Conservation (phyloP, 64 coral and sea anemone species). For the Platygyra sinensis region DNA sequence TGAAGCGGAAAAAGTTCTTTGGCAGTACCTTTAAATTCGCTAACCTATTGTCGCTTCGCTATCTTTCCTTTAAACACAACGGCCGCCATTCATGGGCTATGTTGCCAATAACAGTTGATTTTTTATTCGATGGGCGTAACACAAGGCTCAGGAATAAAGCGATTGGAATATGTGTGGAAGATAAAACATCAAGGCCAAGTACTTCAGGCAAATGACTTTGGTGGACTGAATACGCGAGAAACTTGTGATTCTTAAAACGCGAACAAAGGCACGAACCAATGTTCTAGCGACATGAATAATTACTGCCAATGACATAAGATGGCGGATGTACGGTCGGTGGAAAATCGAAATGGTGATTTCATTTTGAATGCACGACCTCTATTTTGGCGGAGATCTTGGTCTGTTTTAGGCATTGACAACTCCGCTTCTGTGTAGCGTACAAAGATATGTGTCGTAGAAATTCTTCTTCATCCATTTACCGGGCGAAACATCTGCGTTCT, state of each 20-base stretch:
- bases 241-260: conserved; percentile 50
- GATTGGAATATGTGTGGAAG: conserved; percentile 33
- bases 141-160: conserved; percentile 22
- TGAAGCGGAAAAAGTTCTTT: not conserved
- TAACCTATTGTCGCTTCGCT: conserved; percentile 18
- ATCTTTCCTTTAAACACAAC: conserved; percentile 40
- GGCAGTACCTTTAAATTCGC: conserved; percentile 19
- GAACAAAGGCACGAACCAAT: conserved; percentile 75
- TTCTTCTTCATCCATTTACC: conserved; percentile 67
- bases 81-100: conserved; percentile 44
- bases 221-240: conserved; percentile 23
- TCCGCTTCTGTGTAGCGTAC: not conserved
- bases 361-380: not conserved
- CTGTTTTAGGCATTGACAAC: not conserved
- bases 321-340: conserved; percentile 29
- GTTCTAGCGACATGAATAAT: conserved; percentile 76
- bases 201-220: not conserved
- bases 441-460: conserved; percentile 30
- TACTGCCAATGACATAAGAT: conserved; percentile 68
- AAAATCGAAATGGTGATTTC: conserved; percentile 51
- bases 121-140: conserved; percentile 58
- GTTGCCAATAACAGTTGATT: conserved; percentile 60
- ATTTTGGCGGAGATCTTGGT: conserved; percentile 2
- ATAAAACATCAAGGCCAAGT: conserved; percentile 23
- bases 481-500: conserved; percentile 76